phyloP scores from a whole-genome alignment of 2,113 vertebrate species.

The Ceuthmochares aereus region DNA sequence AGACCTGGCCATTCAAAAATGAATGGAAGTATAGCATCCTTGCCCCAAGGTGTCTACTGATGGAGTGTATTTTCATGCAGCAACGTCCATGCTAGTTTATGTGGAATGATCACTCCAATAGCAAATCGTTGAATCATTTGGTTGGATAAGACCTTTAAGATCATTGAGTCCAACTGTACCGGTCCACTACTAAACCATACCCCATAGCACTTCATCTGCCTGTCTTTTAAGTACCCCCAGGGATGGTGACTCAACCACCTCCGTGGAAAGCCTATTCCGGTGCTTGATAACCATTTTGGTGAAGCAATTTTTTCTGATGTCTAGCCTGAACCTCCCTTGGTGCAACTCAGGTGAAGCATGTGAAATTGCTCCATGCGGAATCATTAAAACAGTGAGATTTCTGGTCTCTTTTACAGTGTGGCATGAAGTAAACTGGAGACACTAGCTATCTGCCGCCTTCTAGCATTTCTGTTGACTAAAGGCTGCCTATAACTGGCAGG shows the following conservation, averaged over 20 bases:
- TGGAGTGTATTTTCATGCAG: not conserved
- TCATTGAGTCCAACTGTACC: no score
- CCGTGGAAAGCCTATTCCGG: no score
- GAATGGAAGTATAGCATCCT: not conserved
- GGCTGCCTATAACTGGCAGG: not conserved
- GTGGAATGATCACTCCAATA: not conserved
- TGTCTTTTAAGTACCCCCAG: no score
- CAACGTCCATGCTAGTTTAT: not conserved
- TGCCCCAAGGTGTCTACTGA: rapidly evolving
- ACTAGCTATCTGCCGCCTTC: not conserved
- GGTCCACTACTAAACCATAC: no score
- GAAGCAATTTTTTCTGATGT: no score
- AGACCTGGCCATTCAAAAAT: not conserved
- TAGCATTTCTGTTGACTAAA: not conserved
- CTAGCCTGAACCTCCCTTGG: no score
- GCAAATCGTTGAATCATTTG: not conserved
- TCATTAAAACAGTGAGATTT: not conserved
- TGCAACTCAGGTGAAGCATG: not conserved
- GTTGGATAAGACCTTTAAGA: no score
- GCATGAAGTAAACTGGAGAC: not conserved
- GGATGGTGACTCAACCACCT: no score
- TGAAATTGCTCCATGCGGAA: not conserved
- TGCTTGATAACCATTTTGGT: no score
- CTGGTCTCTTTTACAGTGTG: not conserved
- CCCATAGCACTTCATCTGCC: no score